Evolutionary conservation across 2,888 invertebrate species (phyloP).

Genomic region (Harpagoxenus sublaevis): DNA sequence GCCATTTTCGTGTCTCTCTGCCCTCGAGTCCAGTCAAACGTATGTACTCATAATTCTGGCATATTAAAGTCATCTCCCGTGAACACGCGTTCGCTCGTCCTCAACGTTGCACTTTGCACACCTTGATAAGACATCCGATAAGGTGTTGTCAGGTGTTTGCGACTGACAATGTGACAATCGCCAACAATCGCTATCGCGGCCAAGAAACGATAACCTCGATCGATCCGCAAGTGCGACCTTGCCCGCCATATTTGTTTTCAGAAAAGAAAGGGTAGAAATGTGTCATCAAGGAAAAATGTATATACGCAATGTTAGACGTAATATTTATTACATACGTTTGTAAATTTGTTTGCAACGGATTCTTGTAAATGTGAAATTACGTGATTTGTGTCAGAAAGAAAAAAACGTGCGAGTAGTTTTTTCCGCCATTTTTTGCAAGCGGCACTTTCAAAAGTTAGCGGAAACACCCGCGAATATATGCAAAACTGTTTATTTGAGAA

Average conservation of each 20-base stretch:
- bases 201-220: conserved; percentile 29
- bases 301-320: neutral
- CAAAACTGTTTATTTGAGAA: neutral
- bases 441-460: neutral
- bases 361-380: neutral
- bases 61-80: neutral
- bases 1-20: conserved; percentile 73
- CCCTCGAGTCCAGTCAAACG: neutral
- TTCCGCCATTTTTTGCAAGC: neutral
- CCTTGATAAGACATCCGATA: neutral
- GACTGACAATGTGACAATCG: neutral
- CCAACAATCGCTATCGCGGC: neutral
- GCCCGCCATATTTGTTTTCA: conserved; percentile 18
- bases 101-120: neutral
- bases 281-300: neutral
- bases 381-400: neutral
- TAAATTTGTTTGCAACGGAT: neutral
- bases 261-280: neutral
- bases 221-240: neutral
- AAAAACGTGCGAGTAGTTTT: neutral
- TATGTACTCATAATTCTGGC: conserved; percentile 22
- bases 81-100: neutral
- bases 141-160: neutral
- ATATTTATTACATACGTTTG: neutral
- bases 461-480: neutral